Evolutionary conservation across 53 echinoderm and acorn worm species (phyloP).

Genomic region (Paracentrotus lividus): DNA sequence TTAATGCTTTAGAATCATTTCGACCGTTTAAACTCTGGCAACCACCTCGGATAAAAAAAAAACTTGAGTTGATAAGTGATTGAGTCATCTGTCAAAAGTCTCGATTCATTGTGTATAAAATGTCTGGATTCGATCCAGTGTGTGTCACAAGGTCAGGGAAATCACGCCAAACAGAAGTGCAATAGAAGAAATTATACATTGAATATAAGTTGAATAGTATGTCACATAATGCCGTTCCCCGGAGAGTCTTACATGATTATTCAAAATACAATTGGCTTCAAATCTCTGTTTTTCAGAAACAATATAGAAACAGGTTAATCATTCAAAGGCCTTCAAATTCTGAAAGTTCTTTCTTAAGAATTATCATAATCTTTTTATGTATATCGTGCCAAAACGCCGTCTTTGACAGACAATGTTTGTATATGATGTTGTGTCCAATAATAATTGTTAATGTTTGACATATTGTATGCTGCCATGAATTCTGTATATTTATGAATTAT

Average conservation of each 20-base stretch:
- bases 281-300: neutral
- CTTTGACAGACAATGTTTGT: neutral
- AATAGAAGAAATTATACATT: neutral
- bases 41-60: constrained; percentile 12
- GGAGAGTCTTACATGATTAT: neutral
- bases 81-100: neutral
- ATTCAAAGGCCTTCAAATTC: too few species aligned
- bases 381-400: neutral
- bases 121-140: neutral
- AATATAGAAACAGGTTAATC: neutral
- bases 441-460: neutral
- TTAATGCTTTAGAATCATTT: neutral
- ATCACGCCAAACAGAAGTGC: neutral
- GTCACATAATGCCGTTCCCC: neutral
- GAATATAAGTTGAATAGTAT: neutral
- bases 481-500: constrained; percentile 10
- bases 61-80: neutral
- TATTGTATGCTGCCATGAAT: constrained; percentile 21
- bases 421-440: neutral
- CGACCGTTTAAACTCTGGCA: constrained; percentile 23
- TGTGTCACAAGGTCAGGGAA: neutral
- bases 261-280: neutral
- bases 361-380: neutral
- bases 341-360: neutral
- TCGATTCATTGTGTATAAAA: neutral